Evolutionary conservation across 2,888 invertebrate species (phyloP).

Genomic region (Drosophila kuntzei): DNA sequence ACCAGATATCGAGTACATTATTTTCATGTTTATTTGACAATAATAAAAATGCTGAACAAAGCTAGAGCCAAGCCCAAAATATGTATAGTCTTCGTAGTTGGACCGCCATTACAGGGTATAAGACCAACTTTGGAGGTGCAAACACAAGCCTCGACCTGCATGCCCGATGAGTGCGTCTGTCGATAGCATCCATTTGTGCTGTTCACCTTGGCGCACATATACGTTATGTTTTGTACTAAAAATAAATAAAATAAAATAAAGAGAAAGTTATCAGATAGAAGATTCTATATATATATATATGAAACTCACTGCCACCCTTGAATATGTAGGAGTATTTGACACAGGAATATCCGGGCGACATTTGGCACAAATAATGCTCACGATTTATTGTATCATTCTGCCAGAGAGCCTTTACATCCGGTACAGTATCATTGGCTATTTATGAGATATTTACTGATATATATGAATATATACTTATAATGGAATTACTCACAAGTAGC

Average conservation of each 20-base stretch:
- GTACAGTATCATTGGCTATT: constrained; percentile 88
- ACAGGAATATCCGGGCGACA: constrained; percentile 88
- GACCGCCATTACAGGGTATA: constrained; percentile 86
- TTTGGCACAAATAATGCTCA: constrained; percentile 87
- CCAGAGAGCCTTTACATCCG: constrained; percentile 88
- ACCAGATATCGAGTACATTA: constrained; percentile 34
- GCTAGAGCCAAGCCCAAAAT: constrained; percentile 49
- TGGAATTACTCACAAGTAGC: constrained; percentile 84
- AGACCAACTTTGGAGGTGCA: constrained; percentile 85
- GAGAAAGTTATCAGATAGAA: background rate
- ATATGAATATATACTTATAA: background rate
- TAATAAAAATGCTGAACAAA: constrained; percentile 32
- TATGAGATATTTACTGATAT: background rate
- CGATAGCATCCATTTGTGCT: constrained; percentile 88
- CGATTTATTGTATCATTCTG: constrained; percentile 85
- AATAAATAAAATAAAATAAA: constrained; percentile 2
- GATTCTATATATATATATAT: background rate
- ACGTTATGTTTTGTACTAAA: constrained; percentile 89
- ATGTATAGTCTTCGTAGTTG: constrained; percentile 1
- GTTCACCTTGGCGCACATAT: constrained; percentile 89
- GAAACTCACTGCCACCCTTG: constrained; percentile 87
- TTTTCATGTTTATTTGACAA: constrained; percentile 59
- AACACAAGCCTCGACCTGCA: constrained; percentile 86
- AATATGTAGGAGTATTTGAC: constrained; percentile 88
- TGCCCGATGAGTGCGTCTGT: constrained; percentile 86